Evolutionary conservation across 2,797 vertebrate genomes (phyloP), one percentile per base, ranked within the genome.

Genomic region (Urocyon cinereoargenteus): DNA sequence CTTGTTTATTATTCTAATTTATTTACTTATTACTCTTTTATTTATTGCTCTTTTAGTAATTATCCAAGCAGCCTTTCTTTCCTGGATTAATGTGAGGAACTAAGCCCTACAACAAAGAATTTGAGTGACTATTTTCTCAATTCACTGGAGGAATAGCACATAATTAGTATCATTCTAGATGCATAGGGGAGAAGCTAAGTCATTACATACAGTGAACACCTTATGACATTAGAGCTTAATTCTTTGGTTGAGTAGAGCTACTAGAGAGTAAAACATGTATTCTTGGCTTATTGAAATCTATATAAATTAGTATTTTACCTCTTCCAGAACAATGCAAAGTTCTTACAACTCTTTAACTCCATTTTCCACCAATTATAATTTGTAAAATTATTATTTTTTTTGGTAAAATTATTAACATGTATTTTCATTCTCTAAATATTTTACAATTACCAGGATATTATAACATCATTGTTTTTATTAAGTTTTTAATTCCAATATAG

Each of bases 261-360:
- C 73, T 84, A 62, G 75, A 77, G 59, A 75, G 51, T 88, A 59
- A 90, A 92, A 62, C 34, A 49, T 51, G n/a, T 18, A 28, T 85
- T 53, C 55, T 77, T 94, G 59, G 45, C 40, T 93, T 83, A 75
- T 28, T 83, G 62, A 96, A 95, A 84, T 95, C 49, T 73, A 62
- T 53, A 2, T 53, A 70, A 93, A 45, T 72, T 78, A 79, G 11
- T 75, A 62, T 73, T 94, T 91, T 75, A 53, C 14, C 59, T 88
- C 64, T 90, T 97, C 72, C 8, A 59, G 53, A 61, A 91, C 3
- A 93, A 45, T 26, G 22, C 66, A 82, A 26, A 55, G 21, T 72
- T 86, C 49, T 82, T 62, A 51, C 0, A 82, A 91, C 49, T 61
- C 40, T 79, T 90, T 62, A 91, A 49, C 68, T 89, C 61, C 55